Conservation (phyloP, 2,888 invertebrate genomes). For the Acanthosoma haemorrhoidale region DNA sequence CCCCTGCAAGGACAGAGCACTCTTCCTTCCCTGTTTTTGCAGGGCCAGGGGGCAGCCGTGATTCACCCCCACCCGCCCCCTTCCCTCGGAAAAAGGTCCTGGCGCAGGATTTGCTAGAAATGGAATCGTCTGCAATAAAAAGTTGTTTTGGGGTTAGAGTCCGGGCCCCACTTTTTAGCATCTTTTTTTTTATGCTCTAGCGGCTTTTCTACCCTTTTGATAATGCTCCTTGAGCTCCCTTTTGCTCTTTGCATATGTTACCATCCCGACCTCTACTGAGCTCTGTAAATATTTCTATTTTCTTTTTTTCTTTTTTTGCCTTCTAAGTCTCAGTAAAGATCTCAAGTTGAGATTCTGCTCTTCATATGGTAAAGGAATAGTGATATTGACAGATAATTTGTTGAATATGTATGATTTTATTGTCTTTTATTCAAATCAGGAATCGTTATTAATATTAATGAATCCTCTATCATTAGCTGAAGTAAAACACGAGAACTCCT, state of each 20-base stretch:
- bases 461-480: too few species aligned
- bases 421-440: too few species aligned
- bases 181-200: background rate
- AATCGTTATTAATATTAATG: too few species aligned
- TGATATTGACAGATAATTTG: too few species aligned
- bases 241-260: background rate
- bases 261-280: background rate
- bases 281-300: background rate
- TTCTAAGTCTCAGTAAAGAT: too few species aligned
- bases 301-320: too few species aligned
- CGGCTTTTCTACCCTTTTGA: constrained; percentile 8
- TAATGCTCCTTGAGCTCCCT: background rate
- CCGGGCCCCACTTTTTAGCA: background rate
- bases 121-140: constrained; percentile 1
- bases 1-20: background rate
- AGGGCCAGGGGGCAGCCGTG: background rate
- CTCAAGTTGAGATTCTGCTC: too few species aligned
- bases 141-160: constrained; percentile 1
- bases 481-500: too few species aligned
- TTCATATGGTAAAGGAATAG: too few species aligned
- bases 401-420: too few species aligned
- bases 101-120: background rate
- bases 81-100: too few species aligned
- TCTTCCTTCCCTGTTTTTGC: constrained; percentile 3
- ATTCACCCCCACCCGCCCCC: background rate